Conservation (phyloP, 1,140 invertebrate genomes). For the Drosophila tristis region DNA sequence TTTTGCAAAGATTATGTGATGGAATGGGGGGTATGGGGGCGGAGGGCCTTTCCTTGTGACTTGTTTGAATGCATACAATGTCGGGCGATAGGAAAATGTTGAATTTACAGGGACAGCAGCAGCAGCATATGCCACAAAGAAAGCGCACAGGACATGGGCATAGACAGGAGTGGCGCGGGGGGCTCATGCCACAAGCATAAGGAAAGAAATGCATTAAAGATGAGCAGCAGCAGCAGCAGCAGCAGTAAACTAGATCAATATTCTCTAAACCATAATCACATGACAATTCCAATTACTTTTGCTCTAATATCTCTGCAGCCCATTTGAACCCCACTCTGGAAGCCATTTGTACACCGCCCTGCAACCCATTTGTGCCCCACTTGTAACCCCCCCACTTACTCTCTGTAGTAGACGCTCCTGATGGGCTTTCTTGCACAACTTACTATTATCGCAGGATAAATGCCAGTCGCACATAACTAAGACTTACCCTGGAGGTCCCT, state of each 20-base stretch:
- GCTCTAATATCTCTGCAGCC: too few species aligned
- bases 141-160: conserved; percentile 12
- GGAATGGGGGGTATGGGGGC: neutral
- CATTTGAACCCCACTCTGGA: neutral
- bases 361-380: neutral
- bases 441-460: conserved; percentile 81
- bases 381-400: neutral
- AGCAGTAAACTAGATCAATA: too few species aligned
- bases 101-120: conserved; percentile 19
- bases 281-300: too few species aligned
- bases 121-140: conserved; percentile 50
- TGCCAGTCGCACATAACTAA: conserved; percentile 74
- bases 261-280: too few species aligned
- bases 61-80: conserved; percentile 67
- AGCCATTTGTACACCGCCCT: neutral
- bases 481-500: conserved; percentile 55
- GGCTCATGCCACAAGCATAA: neutral
- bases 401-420: neutral
- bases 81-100: conserved; percentile 55
- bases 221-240: too few species aligned
- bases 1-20: neutral
- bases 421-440: conserved; percentile 46
- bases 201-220: too few species aligned
- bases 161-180: neutral
- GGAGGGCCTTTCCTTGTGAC: conserved; percentile 18